Base-by-base conservation (phyloP, 2,888 invertebrate species). In the Maniola hyperantus region DNA sequence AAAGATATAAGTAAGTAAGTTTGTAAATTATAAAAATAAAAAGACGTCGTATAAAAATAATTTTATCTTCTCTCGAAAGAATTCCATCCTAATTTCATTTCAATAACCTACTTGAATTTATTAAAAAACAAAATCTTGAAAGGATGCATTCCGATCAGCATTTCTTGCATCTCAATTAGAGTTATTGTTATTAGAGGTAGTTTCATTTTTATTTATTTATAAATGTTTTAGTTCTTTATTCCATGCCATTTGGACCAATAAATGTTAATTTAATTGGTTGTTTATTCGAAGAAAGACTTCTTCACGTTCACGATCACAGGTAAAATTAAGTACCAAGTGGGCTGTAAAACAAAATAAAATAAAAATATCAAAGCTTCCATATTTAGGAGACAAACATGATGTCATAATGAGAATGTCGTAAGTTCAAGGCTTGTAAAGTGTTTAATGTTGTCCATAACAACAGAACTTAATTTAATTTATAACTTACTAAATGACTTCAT, bases 371-470 rank as follows among this genome's bases (percentile, higher is more conserved):
- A 39, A 44, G 26, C 44, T 46, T 15, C 60, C 60, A 60, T 48
- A 60, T 60, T 34, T 34, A 48, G 48, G 6, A 18, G 44, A 54
- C 59, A 42, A 65, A 54, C 60, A 68, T 72, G 72, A 71, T 70
- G 62, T 72, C 72, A 70, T 70, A 63, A 33, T 51, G 50, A 63
- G 36, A 60, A 72, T 71, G 72, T 71, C 72, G 64, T 60, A 39
- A 67, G 72, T 70, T 72, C 71, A 71, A 26, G 71, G 72, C 54
- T 48, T 50, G 61, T 50, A 66, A 61, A 15, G 39, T 59, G 33
- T 39, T 39, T 8, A 39, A 10, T 39, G 10, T 39, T 39, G 11
- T 10, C 6, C 39, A 11, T 11, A 39, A 26, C 26, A 1, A 26
- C 26, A 26, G 1, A 26, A 26, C 4, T 1, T 26, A n/a, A 26